phyloP scores from a whole-genome alignment of 1,140 invertebrate genomes.

The Druon quercuslanigerum region DNA sequence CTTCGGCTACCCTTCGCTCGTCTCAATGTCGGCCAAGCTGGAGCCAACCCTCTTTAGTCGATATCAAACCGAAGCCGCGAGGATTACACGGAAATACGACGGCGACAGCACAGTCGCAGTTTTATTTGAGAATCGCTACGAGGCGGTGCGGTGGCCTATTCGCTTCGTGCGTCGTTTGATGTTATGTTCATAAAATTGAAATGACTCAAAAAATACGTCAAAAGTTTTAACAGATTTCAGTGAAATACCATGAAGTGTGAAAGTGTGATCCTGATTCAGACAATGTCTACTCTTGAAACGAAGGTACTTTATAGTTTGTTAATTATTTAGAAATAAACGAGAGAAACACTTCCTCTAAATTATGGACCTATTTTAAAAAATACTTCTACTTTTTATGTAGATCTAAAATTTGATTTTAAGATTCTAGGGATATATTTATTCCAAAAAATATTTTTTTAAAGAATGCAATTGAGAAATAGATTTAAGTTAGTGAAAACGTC shows the following conservation, averaged over 20 bases:
- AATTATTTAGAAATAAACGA: background rate
- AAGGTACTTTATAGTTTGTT: background rate
- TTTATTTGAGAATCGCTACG: slow-evolving; percentile 45
- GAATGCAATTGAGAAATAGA: too few relatives aligned
- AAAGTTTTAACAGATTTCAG: slow-evolving; percentile 37
- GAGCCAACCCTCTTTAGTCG: slow-evolving; percentile 64
- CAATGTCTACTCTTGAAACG: background rate
- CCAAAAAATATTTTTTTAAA: too few relatives aligned
- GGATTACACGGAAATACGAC: slow-evolving; percentile 20
- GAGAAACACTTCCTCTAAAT: background rate
- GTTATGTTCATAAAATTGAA: slow-evolving; percentile 32
- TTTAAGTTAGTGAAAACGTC: too few relatives aligned
- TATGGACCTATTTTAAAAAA: background rate
- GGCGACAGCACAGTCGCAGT: slow-evolving; percentile 39
- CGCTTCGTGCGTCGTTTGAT: slow-evolving; percentile 37
- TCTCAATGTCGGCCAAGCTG: slow-evolving; percentile 44
- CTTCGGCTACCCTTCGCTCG: slow-evolving; percentile 40
- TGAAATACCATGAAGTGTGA: background rate
- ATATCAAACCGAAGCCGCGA: slow-evolving; percentile 56
- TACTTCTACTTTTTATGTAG: background rate
- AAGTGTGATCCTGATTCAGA: background rate
- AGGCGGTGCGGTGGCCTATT: slow-evolving; percentile 43
- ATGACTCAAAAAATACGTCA: slow-evolving; percentile 33
- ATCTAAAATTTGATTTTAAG: background rate
- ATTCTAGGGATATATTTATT: background rate